A percentile compares a stretch with the other conserved stretches of the same genome.
Evolutionary conservation across 2,888 invertebrate species (phyloP).

Genomic region (Acheta domesticus): DNA sequence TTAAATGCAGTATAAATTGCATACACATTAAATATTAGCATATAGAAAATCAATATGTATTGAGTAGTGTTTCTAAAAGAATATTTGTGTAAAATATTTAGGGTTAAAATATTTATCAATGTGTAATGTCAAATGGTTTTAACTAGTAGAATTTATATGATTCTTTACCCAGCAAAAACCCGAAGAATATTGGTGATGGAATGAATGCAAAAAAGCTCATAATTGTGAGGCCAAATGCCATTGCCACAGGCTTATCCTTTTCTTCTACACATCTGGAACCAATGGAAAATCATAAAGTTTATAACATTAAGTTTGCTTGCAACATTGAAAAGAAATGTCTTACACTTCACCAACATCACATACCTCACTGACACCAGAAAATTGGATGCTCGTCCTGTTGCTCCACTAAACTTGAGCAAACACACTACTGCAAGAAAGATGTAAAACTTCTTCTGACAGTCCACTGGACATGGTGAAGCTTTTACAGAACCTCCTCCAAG

Average conservation of each 20-base stretch:
- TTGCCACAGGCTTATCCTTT: constrained; percentile 68
- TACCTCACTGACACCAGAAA: constrained; percentile 60
- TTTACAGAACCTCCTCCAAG: constrained; percentile 46
- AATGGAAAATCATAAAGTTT: background rate
- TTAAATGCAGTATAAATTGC: background rate
- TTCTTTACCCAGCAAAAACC: constrained; percentile 61
- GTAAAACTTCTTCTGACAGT: constrained; percentile 56
- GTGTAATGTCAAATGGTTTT: too few relatives aligned
- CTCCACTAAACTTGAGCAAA: constrained; percentile 57
- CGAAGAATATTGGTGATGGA: constrained; percentile 73
- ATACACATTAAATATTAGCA: background rate
- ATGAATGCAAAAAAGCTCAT: constrained; percentile 70
- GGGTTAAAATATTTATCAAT: too few relatives aligned
- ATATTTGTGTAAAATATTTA: too few relatives aligned
- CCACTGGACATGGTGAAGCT: constrained; percentile 56
- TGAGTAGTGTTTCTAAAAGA: too few relatives aligned
- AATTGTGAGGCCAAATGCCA: constrained; percentile 66
- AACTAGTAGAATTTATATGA: background rate
- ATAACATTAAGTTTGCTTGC: background rate
- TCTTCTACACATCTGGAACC: constrained; percentile 63
- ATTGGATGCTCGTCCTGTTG: constrained; percentile 60
- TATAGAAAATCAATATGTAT: too few relatives aligned
- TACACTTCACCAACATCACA: constrained; percentile 21
- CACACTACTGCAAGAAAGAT: constrained; percentile 55
- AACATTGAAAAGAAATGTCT: background rate